These are phyloP conservation scores for Seira sanloemensis DNA, from an alignment of 2,888 invertebrate genomes.

Conservation along the genomic window DNA sequence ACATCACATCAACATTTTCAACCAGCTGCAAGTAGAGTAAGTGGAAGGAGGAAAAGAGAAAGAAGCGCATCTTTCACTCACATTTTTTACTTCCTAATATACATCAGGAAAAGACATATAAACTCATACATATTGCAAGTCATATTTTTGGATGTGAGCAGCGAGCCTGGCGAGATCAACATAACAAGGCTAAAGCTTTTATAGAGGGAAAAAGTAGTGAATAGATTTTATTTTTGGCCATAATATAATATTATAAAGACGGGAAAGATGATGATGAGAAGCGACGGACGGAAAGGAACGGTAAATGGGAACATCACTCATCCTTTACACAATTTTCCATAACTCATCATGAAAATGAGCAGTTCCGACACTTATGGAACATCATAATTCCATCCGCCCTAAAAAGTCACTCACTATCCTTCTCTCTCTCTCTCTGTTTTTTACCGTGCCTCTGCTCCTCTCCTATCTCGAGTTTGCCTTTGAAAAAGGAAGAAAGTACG, in stretches of 20 bases:
- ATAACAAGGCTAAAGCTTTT: background rate
- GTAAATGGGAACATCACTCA: conserved; percentile 67
- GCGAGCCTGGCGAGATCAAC: background rate
- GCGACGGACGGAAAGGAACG: conserved; percentile 66
- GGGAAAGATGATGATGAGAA: conserved; percentile 63
- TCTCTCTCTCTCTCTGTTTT: background rate
- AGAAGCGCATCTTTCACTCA: conserved; percentile 17
- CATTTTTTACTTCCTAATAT: conserved; percentile 38
- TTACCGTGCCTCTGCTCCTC: conserved; percentile 19
- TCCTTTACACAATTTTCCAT: conserved; percentile 69
- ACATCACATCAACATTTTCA: conserved; percentile 64
- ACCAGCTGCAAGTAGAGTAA: conserved; percentile 61
- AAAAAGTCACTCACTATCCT: conserved; percentile 56
- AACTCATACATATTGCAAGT: conserved; percentile 38
- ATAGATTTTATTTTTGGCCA: background rate
- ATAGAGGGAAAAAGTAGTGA: background rate
- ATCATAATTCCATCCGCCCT: conserved; percentile 65
- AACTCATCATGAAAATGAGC: conserved; percentile 73
- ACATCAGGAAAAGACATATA: conserved; percentile 29
- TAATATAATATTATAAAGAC: background rate
- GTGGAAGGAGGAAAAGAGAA: conserved; percentile 29
- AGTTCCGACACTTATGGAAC: conserved; percentile 71
- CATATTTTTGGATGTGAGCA: conserved; percentile 34
- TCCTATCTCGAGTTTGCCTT: too few relatives aligned
- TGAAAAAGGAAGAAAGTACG: conserved; percentile 14